phyloP scores from a whole-genome alignment of 1,140 invertebrate genomes.

The Asbolus verrucosus region DNA sequence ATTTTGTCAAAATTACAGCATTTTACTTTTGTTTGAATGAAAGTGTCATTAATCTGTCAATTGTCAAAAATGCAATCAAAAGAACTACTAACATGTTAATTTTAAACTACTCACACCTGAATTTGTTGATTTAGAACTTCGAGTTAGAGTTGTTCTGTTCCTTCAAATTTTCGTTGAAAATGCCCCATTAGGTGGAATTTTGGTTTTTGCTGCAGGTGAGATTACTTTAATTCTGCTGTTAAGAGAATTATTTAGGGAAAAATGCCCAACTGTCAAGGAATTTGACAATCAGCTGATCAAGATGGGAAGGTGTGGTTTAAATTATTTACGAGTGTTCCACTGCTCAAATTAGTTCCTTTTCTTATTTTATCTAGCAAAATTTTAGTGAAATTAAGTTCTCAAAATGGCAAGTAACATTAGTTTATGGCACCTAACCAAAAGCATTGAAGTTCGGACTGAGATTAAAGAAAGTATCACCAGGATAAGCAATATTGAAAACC shows the following conservation, averaged over 20 bases:
- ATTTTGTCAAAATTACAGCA: constrained; percentile 64
- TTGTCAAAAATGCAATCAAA: no score
- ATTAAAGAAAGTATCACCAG: constrained; percentile 57
- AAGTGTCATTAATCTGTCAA: background rate
- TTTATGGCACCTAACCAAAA: constrained; percentile 57
- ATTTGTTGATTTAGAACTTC: no score
- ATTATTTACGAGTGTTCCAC: constrained; percentile 33
- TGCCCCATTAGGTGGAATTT: background rate
- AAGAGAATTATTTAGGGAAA: background rate
- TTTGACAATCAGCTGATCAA: constrained; percentile 29
- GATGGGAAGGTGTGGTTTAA: constrained; percentile 32
- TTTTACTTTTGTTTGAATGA: background rate
- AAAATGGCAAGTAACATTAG: constrained; percentile 45
- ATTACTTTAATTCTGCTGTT: background rate
- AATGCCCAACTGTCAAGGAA: background rate
- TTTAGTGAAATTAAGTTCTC: constrained; percentile 16
- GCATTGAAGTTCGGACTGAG: constrained; percentile 47
- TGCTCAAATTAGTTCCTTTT: constrained; percentile 33
- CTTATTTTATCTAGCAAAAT: constrained; percentile 22
- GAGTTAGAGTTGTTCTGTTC: no score
- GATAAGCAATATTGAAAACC: constrained; percentile 59
- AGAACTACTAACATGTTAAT: no score
- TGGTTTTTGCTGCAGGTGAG: no score
- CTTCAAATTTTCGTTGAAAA: no score
- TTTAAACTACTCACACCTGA: no score